Conservation (phyloP, 2,797 vertebrate species). For the Myiothlypis chrysogaster region DNA sequence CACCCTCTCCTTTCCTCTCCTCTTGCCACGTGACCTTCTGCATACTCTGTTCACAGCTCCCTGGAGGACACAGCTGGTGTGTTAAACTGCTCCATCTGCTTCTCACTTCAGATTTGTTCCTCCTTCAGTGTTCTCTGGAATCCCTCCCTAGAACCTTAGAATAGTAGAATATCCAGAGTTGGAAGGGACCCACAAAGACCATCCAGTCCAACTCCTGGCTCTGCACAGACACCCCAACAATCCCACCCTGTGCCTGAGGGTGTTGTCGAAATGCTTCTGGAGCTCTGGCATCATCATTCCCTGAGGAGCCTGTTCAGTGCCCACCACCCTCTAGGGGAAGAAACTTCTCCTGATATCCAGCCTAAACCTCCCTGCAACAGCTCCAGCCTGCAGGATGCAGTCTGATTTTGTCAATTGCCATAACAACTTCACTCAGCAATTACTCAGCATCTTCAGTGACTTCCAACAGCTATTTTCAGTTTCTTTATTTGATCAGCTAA, state of each 20-base stretch:
- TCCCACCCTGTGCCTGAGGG: background rate
- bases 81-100: background rate
- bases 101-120: background rate
- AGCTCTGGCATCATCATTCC: background rate
- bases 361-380: background rate
- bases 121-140: background rate
- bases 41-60: background rate
- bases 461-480: background rate
- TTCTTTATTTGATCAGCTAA: background rate
- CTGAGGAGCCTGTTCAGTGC: background rate
- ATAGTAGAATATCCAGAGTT: background rate
- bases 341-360: background rate
- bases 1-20: background rate
- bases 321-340: background rate
- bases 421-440: background rate
- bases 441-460: background rate
- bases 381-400: background rate
- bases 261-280: fast-evolving
- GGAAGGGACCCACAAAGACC: background rate
- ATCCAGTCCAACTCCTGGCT: no score
- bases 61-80: background rate
- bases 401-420: background rate
- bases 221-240: background rate
- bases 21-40: background rate
- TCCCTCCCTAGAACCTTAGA: background rate